Conservation (phyloP, 2,888 invertebrate genomes). For the Noctuana brunneofusca region DNA sequence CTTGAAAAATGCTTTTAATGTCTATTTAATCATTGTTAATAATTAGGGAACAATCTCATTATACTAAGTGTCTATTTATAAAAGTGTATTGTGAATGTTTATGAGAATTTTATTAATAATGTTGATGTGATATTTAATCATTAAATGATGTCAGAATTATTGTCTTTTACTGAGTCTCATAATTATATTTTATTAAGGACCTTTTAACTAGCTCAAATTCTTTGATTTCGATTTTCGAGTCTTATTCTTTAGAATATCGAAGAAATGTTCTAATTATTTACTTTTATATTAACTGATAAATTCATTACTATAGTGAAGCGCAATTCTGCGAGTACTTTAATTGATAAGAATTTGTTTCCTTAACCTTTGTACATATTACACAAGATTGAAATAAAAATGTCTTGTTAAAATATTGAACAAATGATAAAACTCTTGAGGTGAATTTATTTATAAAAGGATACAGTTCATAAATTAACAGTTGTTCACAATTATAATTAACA, state of each 20-base stretch:
- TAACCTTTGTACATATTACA: too few relatives aligned
- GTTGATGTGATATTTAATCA: conserved; percentile 32
- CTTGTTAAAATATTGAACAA: too few relatives aligned
- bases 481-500: background rate
- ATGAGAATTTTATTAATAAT: conserved; percentile 49
- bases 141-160: conserved; percentile 18
- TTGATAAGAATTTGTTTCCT: too few relatives aligned
- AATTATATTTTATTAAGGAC: background rate
- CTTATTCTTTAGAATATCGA: background rate
- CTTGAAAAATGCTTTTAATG: conserved; percentile 44
- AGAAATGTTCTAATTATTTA: too few relatives aligned
- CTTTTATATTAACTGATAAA: too few relatives aligned
- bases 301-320: too few relatives aligned
- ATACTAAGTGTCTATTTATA: conserved; percentile 41
- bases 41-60: conserved; percentile 67
- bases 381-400: too few relatives aligned
- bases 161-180: background rate
- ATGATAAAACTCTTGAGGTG: too few relatives aligned
- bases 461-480: background rate
- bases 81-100: conserved; percentile 44
- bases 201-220: too few relatives aligned
- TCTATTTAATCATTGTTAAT: conserved; percentile 40
- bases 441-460: background rate
- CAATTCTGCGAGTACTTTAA: too few relatives aligned
- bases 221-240: background rate